Evolutionary conservation across 2,888 invertebrate species (phyloP).

Genomic region (Nemotelus pantherinus): DNA sequence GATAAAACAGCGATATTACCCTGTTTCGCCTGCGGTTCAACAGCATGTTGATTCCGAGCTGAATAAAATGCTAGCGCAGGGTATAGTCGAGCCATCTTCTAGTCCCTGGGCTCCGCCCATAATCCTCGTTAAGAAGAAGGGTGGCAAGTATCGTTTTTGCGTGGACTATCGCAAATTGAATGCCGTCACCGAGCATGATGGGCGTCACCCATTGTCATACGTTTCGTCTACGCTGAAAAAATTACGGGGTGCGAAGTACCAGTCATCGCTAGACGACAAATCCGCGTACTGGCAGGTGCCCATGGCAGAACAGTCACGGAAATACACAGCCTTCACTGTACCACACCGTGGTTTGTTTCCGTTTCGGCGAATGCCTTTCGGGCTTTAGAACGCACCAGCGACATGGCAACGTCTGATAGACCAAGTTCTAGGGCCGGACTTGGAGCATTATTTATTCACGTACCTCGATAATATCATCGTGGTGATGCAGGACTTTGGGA

Average conservation of each 20-base stretch:
- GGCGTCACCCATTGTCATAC: slow-evolving; percentile 53
- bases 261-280: slow-evolving; percentile 54
- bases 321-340: slow-evolving; percentile 52
- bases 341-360: background rate
- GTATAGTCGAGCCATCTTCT: no score
- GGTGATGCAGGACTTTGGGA: slow-evolving; percentile 51
- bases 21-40: no score
- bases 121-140: no score
- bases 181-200: no score
- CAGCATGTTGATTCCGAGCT: no score
- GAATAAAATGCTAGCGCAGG: no score
- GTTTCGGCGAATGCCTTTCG: slow-evolving; percentile 28
- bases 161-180: no score
- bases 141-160: no score
- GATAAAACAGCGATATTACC: no score
- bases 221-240: slow-evolving; percentile 53
- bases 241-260: slow-evolving; percentile 52
- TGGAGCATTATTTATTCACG: slow-evolving; percentile 51
- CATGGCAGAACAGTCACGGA: slow-evolving; percentile 45
- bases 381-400: slow-evolving; percentile 28
- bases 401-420: slow-evolving; percentile 43
- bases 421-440: slow-evolving; percentile 39
- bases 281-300: slow-evolving; percentile 53
- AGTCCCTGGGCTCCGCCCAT: no score
- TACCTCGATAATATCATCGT: slow-evolving; percentile 54